phyloP scores from a whole-genome alignment of 2,113 vertebrate species.

The Gallinago media region DNA sequence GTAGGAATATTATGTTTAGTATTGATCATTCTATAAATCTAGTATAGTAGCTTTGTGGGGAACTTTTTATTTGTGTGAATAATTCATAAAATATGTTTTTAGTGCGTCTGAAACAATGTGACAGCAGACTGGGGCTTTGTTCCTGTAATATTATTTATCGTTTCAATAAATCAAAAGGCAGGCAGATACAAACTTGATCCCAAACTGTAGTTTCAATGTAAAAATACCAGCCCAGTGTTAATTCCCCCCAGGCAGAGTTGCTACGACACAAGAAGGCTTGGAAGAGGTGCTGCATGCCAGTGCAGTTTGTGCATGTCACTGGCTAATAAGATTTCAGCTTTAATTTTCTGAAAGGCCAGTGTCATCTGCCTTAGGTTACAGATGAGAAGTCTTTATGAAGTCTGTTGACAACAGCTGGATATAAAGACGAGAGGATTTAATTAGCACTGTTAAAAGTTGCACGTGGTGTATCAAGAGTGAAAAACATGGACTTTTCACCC shows the following conservation, averaged over 20 bases:
- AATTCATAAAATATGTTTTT: background rate
- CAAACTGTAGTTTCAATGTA: background rate
- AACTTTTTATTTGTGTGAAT: background rate
- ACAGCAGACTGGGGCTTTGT: background rate
- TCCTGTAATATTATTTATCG: background rate
- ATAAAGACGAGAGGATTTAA: background rate
- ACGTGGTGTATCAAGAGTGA: background rate
- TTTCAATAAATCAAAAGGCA: background rate
- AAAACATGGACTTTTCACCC: background rate
- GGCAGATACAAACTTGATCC: background rate
- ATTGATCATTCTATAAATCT: background rate
- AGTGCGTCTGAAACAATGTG: background rate
- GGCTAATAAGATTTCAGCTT: background rate
- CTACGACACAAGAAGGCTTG: background rate
- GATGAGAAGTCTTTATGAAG: background rate
- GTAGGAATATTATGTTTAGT: background rate
- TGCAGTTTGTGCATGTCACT: constrained; percentile 1
- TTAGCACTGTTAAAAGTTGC: background rate
- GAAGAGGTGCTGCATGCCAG: background rate
- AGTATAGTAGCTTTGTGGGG: background rate
- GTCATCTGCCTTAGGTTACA: background rate
- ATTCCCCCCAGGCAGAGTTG: background rate
- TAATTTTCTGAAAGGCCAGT: background rate
- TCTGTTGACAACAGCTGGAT: background rate
- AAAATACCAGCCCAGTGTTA: background rate